Evolutionary conservation across 2,797 vertebrate genomes (phyloP), one percentile per base, ranked within the genome.

Genomic region (Eidolon dupreanum): DNA sequence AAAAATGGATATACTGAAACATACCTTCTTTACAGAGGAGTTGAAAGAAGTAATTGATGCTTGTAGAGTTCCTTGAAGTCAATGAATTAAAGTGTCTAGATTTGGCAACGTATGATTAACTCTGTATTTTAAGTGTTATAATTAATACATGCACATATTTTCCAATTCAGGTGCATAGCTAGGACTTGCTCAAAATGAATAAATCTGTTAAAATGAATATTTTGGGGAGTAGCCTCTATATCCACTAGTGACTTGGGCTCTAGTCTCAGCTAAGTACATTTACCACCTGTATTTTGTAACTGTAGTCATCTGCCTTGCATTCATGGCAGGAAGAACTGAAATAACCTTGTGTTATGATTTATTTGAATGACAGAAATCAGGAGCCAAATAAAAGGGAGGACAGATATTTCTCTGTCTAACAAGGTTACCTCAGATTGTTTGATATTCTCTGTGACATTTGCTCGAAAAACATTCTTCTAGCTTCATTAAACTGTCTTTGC

Each of bases 381-480:
- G 51, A 97, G 78, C 84, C 93, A 98, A 98, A 96, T 0, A 1
- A 97, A 98, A 97, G 90, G 68, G 88, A 98, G 84, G 88, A 96
- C 88, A 97, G 89, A 79, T 75, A 98, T 97, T 97, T 93, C 88
- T 96, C 19, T 92, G 65, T 88, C 97, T 98, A 97, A 97, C 95
- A 95, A 96, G 59, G 55, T 97, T 98, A 92, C 78, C 85, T 97
- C 85, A 96, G 3, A 0, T 93, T 92, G 59, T 90, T 97, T 97
- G 97, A 97, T 55, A 70, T 97, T 97, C 96, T 98, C 97, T 96
- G 93, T 96, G 94, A 97, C 96, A 98, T 98, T 97, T 96, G 59
- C 97, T 98, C 98, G 97, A 96, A 97, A 97, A 98, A 86, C 88
- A 96, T 98, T 93, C 79, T 88, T 97, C 89, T 65, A 97, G 96